Evolutionary conservation across 2,888 invertebrate species (phyloP), one percentile per base, ranked within the genome.

Genomic region (Meteorus cinctellus): DNA sequence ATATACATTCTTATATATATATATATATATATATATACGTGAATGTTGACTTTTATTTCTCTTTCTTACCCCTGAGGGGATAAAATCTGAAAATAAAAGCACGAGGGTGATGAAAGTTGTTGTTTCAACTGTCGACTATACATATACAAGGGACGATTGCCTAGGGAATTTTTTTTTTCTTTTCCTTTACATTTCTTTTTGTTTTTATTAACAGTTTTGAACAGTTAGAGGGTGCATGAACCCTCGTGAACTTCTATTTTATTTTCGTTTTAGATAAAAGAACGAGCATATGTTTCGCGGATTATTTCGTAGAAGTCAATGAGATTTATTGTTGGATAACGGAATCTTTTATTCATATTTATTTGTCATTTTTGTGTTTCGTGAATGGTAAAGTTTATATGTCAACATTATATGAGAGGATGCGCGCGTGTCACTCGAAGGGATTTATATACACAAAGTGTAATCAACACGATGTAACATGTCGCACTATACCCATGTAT

Each of bases 391-490:
- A n/a, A 48, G 6, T 48, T 16, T 48, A n/a, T n/a, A 48, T 48
- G 14, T n/a, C 1, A 41, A 12, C 41, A 41, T 1, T 12, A 45
- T 10, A 12, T 10, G 45, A 45, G 2, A 4, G 55, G 55, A 55
- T 55, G 19, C 8, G 19, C 19, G 24, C 55, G 55, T 55, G 19
- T 19, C 19, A 55, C 0, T 55, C n/a, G 19, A 24, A n/a, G 2
- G 19, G 41, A 55, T 59, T 55, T 24, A 59, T 24, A 24, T 34
- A 29, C 19, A 36, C 29, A 41, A 34, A 14, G 48, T 51, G 62
- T 69, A 75, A 69, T 75, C 69, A 65, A 65, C 51, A 36, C 63
- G n/a, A n/a, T 62, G 27, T 10, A 29, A 29, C 27, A 29, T 16
- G 12, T 31, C n/a, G 27, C 62, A 14, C 16, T 14, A 10, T 62